Base-by-base conservation (phyloP, 2,797 vertebrate species). In the Rhinophrynus dorsalis region DNA sequence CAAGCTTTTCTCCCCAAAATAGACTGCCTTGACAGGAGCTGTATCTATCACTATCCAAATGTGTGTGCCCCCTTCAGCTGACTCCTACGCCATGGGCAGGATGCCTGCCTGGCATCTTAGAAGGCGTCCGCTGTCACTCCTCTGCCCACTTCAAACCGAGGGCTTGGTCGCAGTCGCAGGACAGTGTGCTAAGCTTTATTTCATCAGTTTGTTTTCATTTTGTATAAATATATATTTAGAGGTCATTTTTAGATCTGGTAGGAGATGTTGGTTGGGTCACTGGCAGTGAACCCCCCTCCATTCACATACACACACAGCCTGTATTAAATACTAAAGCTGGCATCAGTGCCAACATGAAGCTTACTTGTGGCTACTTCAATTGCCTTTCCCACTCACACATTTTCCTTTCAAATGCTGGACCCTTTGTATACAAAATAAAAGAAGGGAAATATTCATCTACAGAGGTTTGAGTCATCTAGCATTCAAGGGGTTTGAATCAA, bases 141-240 rank as follows among this genome's bases (percentile, higher is more conserved):
- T 8, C 4, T 3, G 21, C 15, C 56, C 44, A 59, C 66, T 59
- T 50, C 56, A 50, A 37, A 12, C 23, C 7, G 24, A 18, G n/a
- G 1, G 20, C n/a, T 5, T 23, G 20, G 20, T 9, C 6, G 10
- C 18, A n/a, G 20, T 38, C 38, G 1, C 37, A 45, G 20, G 5
- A 8, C 18, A 17, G 3, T 3, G 9, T 10, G 30, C 12, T 6
- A 58, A 3, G n/a, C 45, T 56, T 56, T 11, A 42, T 56, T 33
- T 45, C 3, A 54, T 40, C 30, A 38, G 47, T 60, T 60, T 51
- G 44, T 60, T 50, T 58, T 68, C 38, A 11, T 68, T 68, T 60
- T 23, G 33, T 44, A 60, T 68, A 59, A 51, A 40, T 60, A 51
- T 42, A 60, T 59, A 59, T 59, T 51, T 42, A 9, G 9, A 20